phyloP scores from a whole-genome alignment of 2,888 invertebrate genomes.

The Drosophila demipolita region DNA sequence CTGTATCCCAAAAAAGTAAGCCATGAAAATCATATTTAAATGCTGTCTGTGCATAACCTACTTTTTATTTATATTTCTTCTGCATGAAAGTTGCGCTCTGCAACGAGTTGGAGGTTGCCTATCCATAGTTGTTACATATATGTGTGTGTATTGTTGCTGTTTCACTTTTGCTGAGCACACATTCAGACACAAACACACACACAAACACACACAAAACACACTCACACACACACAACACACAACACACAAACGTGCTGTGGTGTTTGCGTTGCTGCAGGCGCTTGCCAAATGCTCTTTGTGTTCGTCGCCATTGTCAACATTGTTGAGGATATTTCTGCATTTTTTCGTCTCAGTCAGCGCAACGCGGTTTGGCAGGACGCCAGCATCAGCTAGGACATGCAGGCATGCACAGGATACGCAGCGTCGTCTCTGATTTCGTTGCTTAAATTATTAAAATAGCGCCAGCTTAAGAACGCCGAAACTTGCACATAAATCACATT shows the following conservation, averaged over 20 bases:
- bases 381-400: constrained; percentile 38
- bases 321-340: constrained; percentile 72
- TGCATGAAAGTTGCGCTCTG: constrained; percentile 37
- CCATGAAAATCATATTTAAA: constrained; percentile 81
- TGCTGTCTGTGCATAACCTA: constrained; percentile 74
- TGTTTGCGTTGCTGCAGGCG: constrained; percentile 73
- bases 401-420: constrained; percentile 26
- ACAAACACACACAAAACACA: constrained; percentile 21
- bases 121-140: constrained; percentile 14
- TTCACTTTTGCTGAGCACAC: constrained; percentile 75
- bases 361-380: constrained; percentile 72
- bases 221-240: constrained; percentile 23
- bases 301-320: constrained; percentile 76
- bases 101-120: constrained; percentile 13
- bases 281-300: constrained; percentile 80
- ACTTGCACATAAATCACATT: constrained; percentile 73
- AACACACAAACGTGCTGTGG: constrained; percentile 31
- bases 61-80: constrained; percentile 61
- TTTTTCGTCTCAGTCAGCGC: constrained; percentile 79
- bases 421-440: constrained; percentile 62
- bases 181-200: constrained; percentile 16
- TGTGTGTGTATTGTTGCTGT: constrained; percentile 63
- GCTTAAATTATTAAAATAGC: constrained; percentile 74
- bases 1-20: constrained; percentile 53
- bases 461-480: constrained; percentile 56